Evolutionary conservation across 2,797 vertebrate species (phyloP).

Genomic region (Pangasius mekongensis): DNA sequence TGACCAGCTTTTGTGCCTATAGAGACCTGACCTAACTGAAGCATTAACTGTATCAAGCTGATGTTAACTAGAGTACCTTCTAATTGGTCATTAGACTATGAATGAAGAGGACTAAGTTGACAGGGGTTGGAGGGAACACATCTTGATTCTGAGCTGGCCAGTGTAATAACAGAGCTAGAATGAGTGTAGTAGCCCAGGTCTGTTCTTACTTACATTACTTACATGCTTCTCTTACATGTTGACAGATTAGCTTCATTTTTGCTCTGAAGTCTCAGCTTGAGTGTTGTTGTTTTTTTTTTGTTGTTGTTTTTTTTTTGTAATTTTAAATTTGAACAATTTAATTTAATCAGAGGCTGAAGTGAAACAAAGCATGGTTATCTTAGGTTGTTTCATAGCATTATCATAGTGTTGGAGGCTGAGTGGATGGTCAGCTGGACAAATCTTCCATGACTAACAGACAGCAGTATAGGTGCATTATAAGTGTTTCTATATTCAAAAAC

Average conservation of each 20-base stretch:
- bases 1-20: no score
- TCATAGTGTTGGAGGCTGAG: neutral
- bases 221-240: neutral
- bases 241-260: neutral
- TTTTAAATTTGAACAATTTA: neutral
- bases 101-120: neutral
- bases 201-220: neutral
- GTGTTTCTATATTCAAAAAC: neutral
- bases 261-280: neutral
- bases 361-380: neutral
- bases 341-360: neutral
- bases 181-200: neutral
- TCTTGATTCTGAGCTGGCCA: neutral
- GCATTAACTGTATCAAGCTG: neutral
- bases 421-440: neutral
- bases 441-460: neutral
- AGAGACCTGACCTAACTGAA: neutral
- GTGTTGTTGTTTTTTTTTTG: neutral
- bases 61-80: neutral
- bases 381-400: neutral
- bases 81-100: neutral
- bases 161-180: neutral
- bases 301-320: neutral
- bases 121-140: neutral
- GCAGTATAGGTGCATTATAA: neutral